Conservation (phyloP, 2,888 invertebrate species). For the Trachelus troglodyta region DNA sequence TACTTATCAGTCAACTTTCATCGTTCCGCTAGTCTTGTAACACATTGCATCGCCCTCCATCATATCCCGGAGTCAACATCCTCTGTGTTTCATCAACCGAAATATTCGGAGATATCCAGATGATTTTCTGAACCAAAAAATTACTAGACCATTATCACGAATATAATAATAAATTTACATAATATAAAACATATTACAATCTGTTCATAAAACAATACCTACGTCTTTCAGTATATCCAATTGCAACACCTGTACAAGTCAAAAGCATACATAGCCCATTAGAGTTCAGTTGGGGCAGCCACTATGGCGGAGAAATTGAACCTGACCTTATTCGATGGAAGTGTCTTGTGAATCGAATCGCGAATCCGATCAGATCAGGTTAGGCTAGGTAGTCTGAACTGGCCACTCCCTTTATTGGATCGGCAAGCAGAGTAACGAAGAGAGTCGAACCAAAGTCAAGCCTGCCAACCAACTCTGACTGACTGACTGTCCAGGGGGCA, state of each 20-base stretch:
- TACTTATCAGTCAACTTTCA: neutral
- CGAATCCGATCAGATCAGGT: constrained; percentile 1
- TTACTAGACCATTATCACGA: neutral
- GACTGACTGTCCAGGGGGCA: constrained; percentile 5
- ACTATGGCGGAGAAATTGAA: constrained; percentile 21
- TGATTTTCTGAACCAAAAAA: neutral
- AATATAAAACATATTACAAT: neutral
- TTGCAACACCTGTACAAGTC: neutral
- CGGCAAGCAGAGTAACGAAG: constrained; percentile 4
- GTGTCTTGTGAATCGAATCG: constrained; percentile 8
- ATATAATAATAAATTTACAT: neutral
- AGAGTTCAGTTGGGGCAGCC: neutral
- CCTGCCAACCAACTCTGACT: neutral
- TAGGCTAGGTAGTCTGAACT: neutral
- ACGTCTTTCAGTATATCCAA: neutral
- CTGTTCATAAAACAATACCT: neutral
- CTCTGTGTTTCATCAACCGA: neutral
- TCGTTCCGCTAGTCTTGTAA: neutral
- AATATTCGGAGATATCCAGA: neutral
- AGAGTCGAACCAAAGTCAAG: neutral
- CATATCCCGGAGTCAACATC: neutral
- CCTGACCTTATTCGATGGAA: constrained; percentile 23
- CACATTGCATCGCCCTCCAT: neutral
- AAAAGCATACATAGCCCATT: neutral
- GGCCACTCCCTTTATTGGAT: constrained; percentile 20